Conservation (phyloP, 2,888 invertebrate genomes). For the Thalpophila matura region DNA sequence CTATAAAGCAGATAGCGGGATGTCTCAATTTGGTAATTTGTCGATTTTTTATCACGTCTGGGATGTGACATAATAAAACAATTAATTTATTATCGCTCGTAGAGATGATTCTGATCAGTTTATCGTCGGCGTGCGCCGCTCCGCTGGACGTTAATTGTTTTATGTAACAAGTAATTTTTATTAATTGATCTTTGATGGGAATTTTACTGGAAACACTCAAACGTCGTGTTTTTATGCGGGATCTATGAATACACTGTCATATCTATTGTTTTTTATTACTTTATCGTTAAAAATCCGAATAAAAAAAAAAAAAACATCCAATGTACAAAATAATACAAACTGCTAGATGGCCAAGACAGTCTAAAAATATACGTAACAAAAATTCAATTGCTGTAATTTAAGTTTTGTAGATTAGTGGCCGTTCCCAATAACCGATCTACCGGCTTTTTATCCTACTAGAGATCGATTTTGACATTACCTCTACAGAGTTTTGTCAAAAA, state of each 20-base stretch:
- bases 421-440: too few relatives aligned
- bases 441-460: too few relatives aligned
- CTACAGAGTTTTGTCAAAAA: too few relatives aligned
- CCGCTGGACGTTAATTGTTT: conserved; percentile 87
- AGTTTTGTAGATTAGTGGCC: too few relatives aligned
- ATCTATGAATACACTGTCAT: conserved; percentile 56
- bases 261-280: background rate
- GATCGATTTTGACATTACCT: too few relatives aligned
- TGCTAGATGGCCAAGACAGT: too few relatives aligned
- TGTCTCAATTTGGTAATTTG: conserved; percentile 89
- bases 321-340: too few relatives aligned
- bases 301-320: too few relatives aligned
- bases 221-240: conserved; percentile 78
- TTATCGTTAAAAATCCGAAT: too few relatives aligned
- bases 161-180: conserved; percentile 87
- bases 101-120: conserved; percentile 87
- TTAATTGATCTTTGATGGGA: conserved; percentile 87
- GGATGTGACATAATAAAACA: conserved; percentile 89
- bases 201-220: conserved; percentile 72
- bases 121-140: conserved; percentile 81
- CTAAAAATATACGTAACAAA: too few relatives aligned
- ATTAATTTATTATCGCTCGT: conserved; percentile 87
- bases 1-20: conserved; percentile 88
- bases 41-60: conserved; percentile 85
- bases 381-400: too few relatives aligned